phyloP scores from a whole-genome alignment of 2,113 vertebrate species.

The Anguilla japonica region DNA sequence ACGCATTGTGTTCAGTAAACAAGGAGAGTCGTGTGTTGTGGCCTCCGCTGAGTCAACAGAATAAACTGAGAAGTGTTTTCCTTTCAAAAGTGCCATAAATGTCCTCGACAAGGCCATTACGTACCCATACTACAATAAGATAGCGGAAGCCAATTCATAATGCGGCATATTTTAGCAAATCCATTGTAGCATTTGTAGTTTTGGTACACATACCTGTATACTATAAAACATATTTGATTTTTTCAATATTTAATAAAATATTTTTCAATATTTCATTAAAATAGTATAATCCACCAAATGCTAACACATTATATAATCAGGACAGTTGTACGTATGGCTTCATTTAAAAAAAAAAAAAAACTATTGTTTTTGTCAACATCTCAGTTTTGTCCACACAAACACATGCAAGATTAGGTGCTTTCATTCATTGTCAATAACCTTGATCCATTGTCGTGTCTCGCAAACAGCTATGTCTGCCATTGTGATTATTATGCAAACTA shows the following conservation, averaged over 20 bases:
- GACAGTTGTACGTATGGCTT: conserved; percentile 5
- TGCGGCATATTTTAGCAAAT: background rate
- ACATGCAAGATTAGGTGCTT: background rate
- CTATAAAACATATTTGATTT: background rate
- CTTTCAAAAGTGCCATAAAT: background rate
- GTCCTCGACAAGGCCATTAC: background rate
- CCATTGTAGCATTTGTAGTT: background rate
- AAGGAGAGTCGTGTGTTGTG: background rate
- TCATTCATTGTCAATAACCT: too few relatives aligned
- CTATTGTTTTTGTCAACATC: background rate
- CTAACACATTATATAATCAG: background rate
- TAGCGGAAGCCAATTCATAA: background rate
- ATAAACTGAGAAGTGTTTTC: background rate
- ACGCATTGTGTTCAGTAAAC: background rate
- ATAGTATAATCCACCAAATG: background rate
- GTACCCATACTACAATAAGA: too few relatives aligned
- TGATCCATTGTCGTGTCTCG: too few relatives aligned
- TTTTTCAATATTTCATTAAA: conserved; percentile 19
- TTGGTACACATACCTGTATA: background rate
- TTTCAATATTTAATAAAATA: conserved; percentile 4
- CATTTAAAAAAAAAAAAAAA: background rate
- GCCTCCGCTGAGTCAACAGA: background rate
- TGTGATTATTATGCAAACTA: too few relatives aligned
- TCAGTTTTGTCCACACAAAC: background rate
- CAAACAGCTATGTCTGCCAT: too few relatives aligned